A percentile compares a stretch with the other conserved stretches of the same genome.
Conservation (phyloP, 53 echinoderm and acorn worm species). For the Zoroaster sp. region DNA sequence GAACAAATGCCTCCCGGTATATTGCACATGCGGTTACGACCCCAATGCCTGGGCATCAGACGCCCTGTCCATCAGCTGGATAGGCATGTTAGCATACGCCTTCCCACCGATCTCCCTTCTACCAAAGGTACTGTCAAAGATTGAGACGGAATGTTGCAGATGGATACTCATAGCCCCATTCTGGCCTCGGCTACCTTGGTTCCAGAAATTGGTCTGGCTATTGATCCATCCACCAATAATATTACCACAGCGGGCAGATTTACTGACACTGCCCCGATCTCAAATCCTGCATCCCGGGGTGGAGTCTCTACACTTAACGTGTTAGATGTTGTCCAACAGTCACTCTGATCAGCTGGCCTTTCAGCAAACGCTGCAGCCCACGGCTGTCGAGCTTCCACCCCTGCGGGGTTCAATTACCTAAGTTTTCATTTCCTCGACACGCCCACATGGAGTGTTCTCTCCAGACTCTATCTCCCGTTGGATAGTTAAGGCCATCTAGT, state of each 20-base stretch:
- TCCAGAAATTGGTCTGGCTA: background rate
- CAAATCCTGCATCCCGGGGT: background rate
- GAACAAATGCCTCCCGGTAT: slow-evolving; percentile 48
- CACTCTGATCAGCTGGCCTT: background rate
- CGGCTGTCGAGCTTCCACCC: background rate
- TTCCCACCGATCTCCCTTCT: slow-evolving; percentile 59
- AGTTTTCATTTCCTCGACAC: no score
- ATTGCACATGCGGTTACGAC: slow-evolving; percentile 30
- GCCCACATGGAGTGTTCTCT: no score
- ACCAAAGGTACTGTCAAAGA: slow-evolving; percentile 23
- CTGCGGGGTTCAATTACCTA: background rate
- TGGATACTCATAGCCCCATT: slow-evolving; percentile 52
- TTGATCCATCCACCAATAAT: background rate
- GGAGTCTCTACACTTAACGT: background rate
- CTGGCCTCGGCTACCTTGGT: slow-evolving; percentile 51
- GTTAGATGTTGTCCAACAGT: background rate
- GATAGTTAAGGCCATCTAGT: no score
- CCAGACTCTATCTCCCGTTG: no score
- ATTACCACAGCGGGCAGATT: background rate
- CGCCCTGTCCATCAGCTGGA: slow-evolving; percentile 48
- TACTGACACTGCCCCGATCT: background rate
- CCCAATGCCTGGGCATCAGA: slow-evolving; percentile 37
- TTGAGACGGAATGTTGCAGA: background rate
- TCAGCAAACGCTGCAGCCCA: background rate
- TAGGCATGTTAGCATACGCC: slow-evolving; percentile 37